A percentile compares a stretch with the other conserved stretches of the same genome.
These are phyloP conservation scores for Hippocampus comes DNA, from an alignment of 2,113 vertebrate genomes.

Conservation along the genomic window DNA sequence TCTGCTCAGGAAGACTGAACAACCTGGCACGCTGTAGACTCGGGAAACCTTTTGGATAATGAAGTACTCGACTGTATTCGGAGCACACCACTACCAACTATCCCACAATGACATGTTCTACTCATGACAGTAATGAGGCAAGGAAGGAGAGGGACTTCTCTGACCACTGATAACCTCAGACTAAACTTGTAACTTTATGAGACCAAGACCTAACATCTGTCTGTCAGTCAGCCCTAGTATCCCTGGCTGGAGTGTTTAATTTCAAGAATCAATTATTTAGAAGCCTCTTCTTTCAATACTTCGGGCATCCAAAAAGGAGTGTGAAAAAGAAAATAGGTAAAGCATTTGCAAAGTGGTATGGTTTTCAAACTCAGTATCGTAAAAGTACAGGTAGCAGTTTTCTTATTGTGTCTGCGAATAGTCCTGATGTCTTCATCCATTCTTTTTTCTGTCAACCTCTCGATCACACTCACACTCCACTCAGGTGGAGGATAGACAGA, in stretches of 20 bases:
- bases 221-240: slow-evolving; percentile 77
- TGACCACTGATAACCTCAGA: slow-evolving; percentile 79
- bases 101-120: slow-evolving; percentile 73
- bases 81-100: slow-evolving; percentile 71
- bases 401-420: too few relatives aligned
- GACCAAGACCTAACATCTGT: slow-evolving; percentile 77
- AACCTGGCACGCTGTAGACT: slow-evolving; percentile 60
- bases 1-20: slow-evolving; percentile 62
- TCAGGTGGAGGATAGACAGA: too few relatives aligned
- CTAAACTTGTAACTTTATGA: slow-evolving; percentile 78
- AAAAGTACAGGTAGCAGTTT: too few relatives aligned
- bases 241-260: slow-evolving; percentile 78
- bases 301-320: slow-evolving; percentile 62
- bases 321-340: slow-evolving; percentile 24
- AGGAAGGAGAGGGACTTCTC: slow-evolving; percentile 71
- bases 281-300: slow-evolving; percentile 75
- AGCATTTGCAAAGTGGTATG: neutral
- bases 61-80: slow-evolving; percentile 76
- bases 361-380: neutral
- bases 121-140: slow-evolving; percentile 79
- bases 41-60: slow-evolving; percentile 75
- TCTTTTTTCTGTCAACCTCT: too few relatives aligned
- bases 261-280: slow-evolving; percentile 82
- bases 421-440: too few relatives aligned
- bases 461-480: too few relatives aligned